These are phyloP conservation scores for Zaprionus davidi DNA, from an alignment of 1,140 invertebrate genomes.

Conservation along the genomic window DNA sequence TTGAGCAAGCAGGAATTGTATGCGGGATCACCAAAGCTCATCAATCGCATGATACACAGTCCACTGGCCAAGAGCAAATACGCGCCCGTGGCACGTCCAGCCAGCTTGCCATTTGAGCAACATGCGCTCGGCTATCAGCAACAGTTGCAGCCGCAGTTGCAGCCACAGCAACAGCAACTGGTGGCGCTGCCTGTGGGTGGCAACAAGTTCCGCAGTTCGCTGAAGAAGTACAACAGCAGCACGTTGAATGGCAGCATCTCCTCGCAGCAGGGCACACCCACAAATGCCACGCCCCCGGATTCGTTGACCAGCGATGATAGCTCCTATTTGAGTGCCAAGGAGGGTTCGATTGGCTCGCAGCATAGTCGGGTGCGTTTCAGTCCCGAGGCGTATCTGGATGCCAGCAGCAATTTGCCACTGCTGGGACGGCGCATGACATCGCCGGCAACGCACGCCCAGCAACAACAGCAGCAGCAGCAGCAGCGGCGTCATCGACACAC, in stretches of 20 bases:
- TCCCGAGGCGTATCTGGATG: slow-evolving; percentile 88
- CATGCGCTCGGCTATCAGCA: slow-evolving; percentile 53
- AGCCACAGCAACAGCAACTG: not conserved
- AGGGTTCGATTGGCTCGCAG: slow-evolving; percentile 87
- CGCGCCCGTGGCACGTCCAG: slow-evolving; percentile 86
- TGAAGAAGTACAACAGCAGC: slow-evolving; percentile 63
- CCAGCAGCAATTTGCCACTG: slow-evolving; percentile 59
- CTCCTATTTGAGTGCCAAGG: slow-evolving; percentile 92
- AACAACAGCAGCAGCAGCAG: slow-evolving; percentile 49
- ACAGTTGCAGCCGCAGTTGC: not conserved
- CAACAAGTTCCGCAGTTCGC: slow-evolving; percentile 69
- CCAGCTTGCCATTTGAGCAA: slow-evolving; percentile 87
- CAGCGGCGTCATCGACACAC: slow-evolving; percentile 63
- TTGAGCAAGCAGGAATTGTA: slow-evolving; percentile 72
- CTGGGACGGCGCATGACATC: slow-evolving; percentile 58
- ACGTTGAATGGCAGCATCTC: slow-evolving; percentile 59
- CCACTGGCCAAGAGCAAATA: slow-evolving; percentile 67
- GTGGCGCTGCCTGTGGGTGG: not conserved
- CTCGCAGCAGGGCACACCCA: slow-evolving; percentile 87
- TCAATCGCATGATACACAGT: slow-evolving; percentile 73
- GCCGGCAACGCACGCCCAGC: slow-evolving; percentile 40
- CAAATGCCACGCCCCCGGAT: slow-evolving; percentile 93
- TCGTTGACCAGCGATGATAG: slow-evolving; percentile 93
- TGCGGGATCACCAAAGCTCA: slow-evolving; percentile 69
- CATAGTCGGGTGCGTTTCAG: slow-evolving; percentile 92